These are phyloP conservation scores for Aphis gossypii DNA, from an alignment of 1,140 invertebrate genomes.

Conservation along the genomic window DNA sequence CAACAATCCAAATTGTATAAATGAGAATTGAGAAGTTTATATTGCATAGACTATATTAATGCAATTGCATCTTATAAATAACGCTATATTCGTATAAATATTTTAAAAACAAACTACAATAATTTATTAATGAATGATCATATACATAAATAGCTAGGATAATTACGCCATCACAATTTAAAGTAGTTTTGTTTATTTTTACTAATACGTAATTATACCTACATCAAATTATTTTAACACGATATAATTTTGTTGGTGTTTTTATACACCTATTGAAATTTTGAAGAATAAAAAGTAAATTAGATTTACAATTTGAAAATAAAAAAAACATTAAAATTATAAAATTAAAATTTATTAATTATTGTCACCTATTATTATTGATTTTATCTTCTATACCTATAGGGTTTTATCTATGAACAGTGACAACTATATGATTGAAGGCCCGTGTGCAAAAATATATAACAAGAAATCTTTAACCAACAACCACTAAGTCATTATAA, in stretches of 20 bases:
- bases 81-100: not conserved
- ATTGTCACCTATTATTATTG: not conserved
- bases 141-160: not conserved
- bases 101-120: not conserved
- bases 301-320: not conserved
- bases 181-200: not conserved
- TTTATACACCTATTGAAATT: too few relatives aligned
- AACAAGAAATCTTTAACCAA: too few relatives aligned
- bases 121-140: not conserved
- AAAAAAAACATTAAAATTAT: not conserved
- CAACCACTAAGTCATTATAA: too few relatives aligned
- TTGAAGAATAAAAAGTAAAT: not conserved
- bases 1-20: too few relatives aligned
- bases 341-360: not conserved
- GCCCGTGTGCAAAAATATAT: too few relatives aligned
- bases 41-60: too few relatives aligned
- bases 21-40: too few relatives aligned
- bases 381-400: not conserved
- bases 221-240: not conserved
- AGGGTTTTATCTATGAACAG: too few relatives aligned
- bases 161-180: not conserved
- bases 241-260: not conserved
- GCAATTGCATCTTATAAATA: too few relatives aligned
- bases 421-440: too few relatives aligned
- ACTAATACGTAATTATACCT: not conserved